Evolutionary conservation across 2,888 invertebrate genomes (phyloP), one percentile per base, ranked within the genome.

Genomic region (Arge pagana): DNA sequence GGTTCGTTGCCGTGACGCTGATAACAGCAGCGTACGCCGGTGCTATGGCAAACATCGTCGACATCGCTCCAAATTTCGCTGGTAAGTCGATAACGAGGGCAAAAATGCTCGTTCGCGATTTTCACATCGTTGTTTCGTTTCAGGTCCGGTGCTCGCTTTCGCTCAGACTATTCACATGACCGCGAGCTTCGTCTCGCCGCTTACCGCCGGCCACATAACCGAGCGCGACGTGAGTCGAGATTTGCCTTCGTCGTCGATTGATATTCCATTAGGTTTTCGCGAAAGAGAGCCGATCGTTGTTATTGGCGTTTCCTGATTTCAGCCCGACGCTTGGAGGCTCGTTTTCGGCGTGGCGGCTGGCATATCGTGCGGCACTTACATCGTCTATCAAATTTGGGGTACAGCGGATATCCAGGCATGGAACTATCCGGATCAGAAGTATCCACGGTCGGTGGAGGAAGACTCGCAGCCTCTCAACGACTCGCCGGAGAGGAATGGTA

Each of bases 141-240:
- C 49, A 78, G 79, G 83, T 45, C 86, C 87, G 24, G 85, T 87
- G 37, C 73, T 88, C 58, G 87, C 87, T 10, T 88, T 87, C 71
- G 86, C 87, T 60, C 87, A 88, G 77, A 87, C 87, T n/a, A 86
- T 88, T 63, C 87, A 87, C 72, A 88, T 88, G 87, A 82, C 85
- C 8, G 87, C 87, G 21, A 86, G 86, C 64, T 88, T 87, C 67
- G 66, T 87, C 28, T 86, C 86, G 42, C 87, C 87, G 1, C 70
- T 86, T 49, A 83, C 81, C 13, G 83, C 84, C 58, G 86, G 86
- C 57, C 75, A 82, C 56, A 73, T 87, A 51, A 80, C 85, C 16
- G 77, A 82, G 59, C 78, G 83, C 57, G 81, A 81, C 67, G 86
- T 84, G 71, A 80, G 78, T 72, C n/a, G n/a, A n/a, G n/a, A n/a